phyloP scores from a whole-genome alignment of 2,888 invertebrate species.

The Plagodis pulveraria region DNA sequence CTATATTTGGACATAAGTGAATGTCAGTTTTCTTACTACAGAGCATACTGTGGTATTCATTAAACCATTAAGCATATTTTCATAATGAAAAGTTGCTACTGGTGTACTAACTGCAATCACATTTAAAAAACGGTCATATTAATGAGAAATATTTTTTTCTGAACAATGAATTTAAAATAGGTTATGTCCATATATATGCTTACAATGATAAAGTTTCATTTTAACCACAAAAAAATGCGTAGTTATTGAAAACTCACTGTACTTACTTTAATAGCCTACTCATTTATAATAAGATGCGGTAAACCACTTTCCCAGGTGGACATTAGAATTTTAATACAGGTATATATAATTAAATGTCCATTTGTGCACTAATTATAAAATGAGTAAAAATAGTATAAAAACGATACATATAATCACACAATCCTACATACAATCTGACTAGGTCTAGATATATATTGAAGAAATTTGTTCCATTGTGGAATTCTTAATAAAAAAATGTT shows the following conservation, averaged over 20 bases:
- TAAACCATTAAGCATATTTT: too few species aligned
- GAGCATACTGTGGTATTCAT: too few species aligned
- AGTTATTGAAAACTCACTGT: too few species aligned
- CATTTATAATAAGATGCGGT: slow-evolving; percentile 24
- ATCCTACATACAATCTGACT: slow-evolving; percentile 71
- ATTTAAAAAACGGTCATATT: too few species aligned
- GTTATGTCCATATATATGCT: too few species aligned
- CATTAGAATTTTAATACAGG: slow-evolving; percentile 62
- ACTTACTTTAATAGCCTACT: too few species aligned
- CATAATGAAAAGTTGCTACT: too few species aligned
- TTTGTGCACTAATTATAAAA: slow-evolving; percentile 61
- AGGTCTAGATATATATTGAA: slow-evolving; percentile 79
- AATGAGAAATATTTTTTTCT: too few species aligned
- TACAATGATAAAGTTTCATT: too few species aligned
- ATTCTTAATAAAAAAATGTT: slow-evolving; percentile 86
- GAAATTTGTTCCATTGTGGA: slow-evolving; percentile 83
- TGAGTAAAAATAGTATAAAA: slow-evolving; percentile 38
- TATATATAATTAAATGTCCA: slow-evolving; percentile 64
- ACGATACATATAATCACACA: slow-evolving; percentile 56
- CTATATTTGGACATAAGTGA: slow-evolving; percentile 30
- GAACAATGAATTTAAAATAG: too few species aligned
- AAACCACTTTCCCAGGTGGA: slow-evolving; percentile 37
- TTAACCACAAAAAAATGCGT: too few species aligned
- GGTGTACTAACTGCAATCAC: too few species aligned
- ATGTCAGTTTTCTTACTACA: background rate